These are phyloP conservation scores for Eristalis pertinax DNA, from an alignment of 2,888 invertebrate genomes.

Conservation along the genomic window DNA sequence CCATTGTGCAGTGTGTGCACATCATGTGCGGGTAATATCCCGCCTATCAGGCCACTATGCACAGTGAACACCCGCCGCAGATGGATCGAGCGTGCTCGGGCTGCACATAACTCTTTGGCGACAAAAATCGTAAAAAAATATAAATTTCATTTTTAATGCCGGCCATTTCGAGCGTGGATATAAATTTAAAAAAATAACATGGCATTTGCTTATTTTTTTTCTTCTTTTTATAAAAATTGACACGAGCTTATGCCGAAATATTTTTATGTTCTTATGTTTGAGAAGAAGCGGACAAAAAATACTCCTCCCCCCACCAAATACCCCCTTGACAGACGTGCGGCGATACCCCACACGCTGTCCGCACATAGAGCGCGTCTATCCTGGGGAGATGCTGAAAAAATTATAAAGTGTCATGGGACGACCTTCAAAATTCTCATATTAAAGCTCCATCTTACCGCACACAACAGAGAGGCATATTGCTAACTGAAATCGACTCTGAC, in stretches of 20 bases:
- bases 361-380: conserved; percentile 8
- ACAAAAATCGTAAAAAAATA: conserved; percentile 47
- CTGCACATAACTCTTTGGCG: conserved; percentile 44
- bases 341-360: conserved; percentile 1
- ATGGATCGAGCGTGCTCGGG: conserved; percentile 53
- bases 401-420: conserved; percentile 64
- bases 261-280: conserved; percentile 43
- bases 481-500: conserved; percentile 39
- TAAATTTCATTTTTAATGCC: conserved; percentile 56
- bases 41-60: neutral
- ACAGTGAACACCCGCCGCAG: neutral
- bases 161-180: conserved; percentile 49
- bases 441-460: conserved; percentile 56
- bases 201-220: conserved; percentile 4
- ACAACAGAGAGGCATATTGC: conserved; percentile 26
- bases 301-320: neutral
- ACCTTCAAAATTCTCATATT: conserved; percentile 64
- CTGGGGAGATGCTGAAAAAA: conserved; percentile 42
- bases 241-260: conserved; percentile 52
- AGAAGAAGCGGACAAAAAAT: neutral
- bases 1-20: neutral
- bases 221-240: conserved; percentile 28
- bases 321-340: neutral
- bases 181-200: conserved; percentile 40
- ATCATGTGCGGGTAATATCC: neutral